Base-by-base conservation (phyloP, 2,113 vertebrate genomes). In the Phalacrocorax brasilianus region DNA sequence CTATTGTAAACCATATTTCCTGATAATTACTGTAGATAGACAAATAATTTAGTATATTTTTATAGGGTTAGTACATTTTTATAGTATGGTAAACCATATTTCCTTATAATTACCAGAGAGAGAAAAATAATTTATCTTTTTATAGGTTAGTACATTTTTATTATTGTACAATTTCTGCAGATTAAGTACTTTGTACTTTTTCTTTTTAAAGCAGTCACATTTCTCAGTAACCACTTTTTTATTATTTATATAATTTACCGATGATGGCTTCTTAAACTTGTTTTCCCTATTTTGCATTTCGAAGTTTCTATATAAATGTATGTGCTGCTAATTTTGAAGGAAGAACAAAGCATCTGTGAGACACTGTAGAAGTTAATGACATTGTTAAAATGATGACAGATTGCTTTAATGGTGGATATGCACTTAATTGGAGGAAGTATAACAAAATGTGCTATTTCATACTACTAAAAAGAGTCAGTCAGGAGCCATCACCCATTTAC, bases 341-440 rank as follows among this genome's bases (percentile, higher is more conserved):
- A 97, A 97, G 97, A 97, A 97, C 96, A 98, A 98, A 98, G 95
- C 75, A 9, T 88, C 81, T 88, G 82, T 91, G 96, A 97, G 78
- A 97, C 97, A 95, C 71, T 96, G 88, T 91, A 91, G 97, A 97
- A 97, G 95, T 97, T 98, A 98, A 98, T 97, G 97, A 98, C 94
- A 95, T 95, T 97, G 95, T 97, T 97, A 97, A 97, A 98, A 98
- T 94, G 91, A 97, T 96, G 97, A 98, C 97, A 98, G 97, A 97
- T 97, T 97, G 92, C 87, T 98, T 97, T 98, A 98, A 97, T 97
- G 93, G 96, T 96, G 94, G 91, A 95, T 96, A 97, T 97, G 94
- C 92, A 97, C 87, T 97, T 98, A 98, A 97, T 97, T 98, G 97
- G 97, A 97, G 91, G 90, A 98, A 98, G 79, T 94, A 96, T 97